Evolutionary conservation across 2,888 invertebrate species (phyloP), one percentile per base, ranked within the genome.

Genomic region (Epinotia ramella): DNA sequence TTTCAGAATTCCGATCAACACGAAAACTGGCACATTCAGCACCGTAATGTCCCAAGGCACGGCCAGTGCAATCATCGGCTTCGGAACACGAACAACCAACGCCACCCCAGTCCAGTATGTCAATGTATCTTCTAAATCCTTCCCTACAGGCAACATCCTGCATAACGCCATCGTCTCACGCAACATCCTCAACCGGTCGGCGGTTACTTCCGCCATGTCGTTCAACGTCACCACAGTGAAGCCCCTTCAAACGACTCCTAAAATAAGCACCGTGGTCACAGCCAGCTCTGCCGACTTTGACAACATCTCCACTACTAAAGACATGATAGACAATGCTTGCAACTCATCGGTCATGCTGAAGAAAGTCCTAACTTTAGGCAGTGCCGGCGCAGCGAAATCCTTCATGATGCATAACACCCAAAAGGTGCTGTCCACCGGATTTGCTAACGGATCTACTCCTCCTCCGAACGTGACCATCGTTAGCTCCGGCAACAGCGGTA

Each of bases 381-480:
- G 94, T 67, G 86, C 94, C 0, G 94, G 93, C 0, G 89, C 91
- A 0, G 83, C 91, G 4, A 95, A 95, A 77, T 94, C 95, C 0
- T 95, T 94, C 76, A 91, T 95, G 90, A 94, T 95, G 94, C 94
- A 94, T 75, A 94, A 94, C 77, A 94, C 94, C 2, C 94, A 95
- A 79, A 95, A 94, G 79, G 91, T 94, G 18, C 79, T 94, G 46
- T 92, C 94, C 0, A 93, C 93, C 28, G 94, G 94, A 3, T 95
- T 92, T 63, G 94, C 93, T 16, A 93, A 89, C 57, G 94, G 94
- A 2, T 88, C 88, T 0, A 89, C 92, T 0, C 92, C 93, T 0
- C 94, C 94, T 0, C 94, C 94, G 0, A 94, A 94, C 71, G 94
- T 94, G 0, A 94, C 94, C 24, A 93, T 94, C n/a, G 94, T 94